These are phyloP conservation scores for Lepidocolaptes lacrymiger DNA, from an alignment of 2,797 vertebrate genomes.

Conservation along the genomic window DNA sequence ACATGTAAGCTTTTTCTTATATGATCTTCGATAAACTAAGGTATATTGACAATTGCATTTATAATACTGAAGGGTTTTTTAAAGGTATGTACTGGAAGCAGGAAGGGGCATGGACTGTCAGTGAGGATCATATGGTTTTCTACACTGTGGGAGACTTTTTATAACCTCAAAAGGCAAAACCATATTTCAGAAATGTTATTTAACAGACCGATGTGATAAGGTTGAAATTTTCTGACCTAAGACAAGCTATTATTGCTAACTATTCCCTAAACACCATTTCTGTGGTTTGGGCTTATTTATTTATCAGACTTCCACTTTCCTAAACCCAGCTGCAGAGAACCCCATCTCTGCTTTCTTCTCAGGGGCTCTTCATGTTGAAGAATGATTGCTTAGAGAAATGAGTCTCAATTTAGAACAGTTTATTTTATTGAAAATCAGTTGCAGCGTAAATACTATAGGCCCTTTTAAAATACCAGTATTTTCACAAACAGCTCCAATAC, in stretches of 20 bases:
- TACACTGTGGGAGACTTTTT: background rate
- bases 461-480: background rate
- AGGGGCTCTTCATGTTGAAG: background rate
- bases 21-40: constrained; percentile 25
- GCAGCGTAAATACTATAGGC: background rate
- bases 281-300: constrained; percentile 70
- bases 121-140: background rate
- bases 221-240: constrained; percentile 77
- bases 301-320: background rate
- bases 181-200: constrained; percentile 74
- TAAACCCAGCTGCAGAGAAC: constrained; percentile 23
- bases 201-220: constrained; percentile 77
- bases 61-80: background rate
- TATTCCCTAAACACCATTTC: constrained; percentile 80
- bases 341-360: background rate
- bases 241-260: constrained; percentile 78
- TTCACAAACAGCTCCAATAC: background rate
- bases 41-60: background rate
- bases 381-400: background rate
- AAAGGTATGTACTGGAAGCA: background rate
- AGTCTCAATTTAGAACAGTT: background rate
- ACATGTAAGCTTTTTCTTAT: constrained; percentile 37
- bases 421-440: background rate
- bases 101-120: background rate
- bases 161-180: background rate